These are phyloP conservation scores for Theretra japonica DNA, from an alignment of 2,888 invertebrate species.

Conservation along the genomic window DNA sequence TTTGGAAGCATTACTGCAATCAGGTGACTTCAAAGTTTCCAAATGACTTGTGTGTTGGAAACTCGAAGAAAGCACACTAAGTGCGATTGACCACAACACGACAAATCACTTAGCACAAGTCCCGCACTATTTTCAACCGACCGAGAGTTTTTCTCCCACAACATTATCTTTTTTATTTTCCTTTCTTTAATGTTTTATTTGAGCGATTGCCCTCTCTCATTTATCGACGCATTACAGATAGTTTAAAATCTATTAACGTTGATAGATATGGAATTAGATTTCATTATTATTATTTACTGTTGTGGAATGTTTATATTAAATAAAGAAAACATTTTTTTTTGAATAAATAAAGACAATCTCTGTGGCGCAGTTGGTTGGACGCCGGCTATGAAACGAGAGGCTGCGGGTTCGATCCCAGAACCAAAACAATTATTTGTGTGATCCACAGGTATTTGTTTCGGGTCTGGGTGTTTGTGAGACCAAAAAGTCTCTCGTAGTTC, in stretches of 20 bases:
- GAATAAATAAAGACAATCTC: too few relatives aligned
- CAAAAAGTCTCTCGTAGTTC: too few relatives aligned
- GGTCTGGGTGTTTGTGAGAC: too few relatives aligned
- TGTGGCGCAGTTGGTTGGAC: too few relatives aligned
- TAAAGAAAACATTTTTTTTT: background rate
- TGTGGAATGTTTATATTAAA: too few relatives aligned
- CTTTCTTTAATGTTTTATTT: slow-evolving; percentile 51
- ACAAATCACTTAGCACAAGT: slow-evolving; percentile 77
- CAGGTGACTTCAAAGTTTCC: slow-evolving; percentile 48
- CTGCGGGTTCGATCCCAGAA: too few relatives aligned
- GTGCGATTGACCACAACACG: slow-evolving; percentile 76
- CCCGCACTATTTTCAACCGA: slow-evolving; percentile 58
- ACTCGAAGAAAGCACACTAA: slow-evolving; percentile 64
- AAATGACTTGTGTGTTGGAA: slow-evolving; percentile 60
- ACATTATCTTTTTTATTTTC: slow-evolving; percentile 44
- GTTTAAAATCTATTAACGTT: too few relatives aligned
- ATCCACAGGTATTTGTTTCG: too few relatives aligned
- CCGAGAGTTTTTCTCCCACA: slow-evolving; percentile 51
- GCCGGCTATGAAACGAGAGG: too few relatives aligned
- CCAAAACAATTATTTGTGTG: too few relatives aligned
- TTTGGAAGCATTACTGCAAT: slow-evolving; percentile 31
- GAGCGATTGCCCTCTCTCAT: slow-evolving; percentile 32
- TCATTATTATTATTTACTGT: too few relatives aligned
- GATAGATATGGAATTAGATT: too few relatives aligned
- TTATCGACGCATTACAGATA: background rate